These are phyloP conservation scores for Sarcophaga bullata DNA, from an alignment of 1,140 invertebrate genomes.

Conservation along the genomic window DNA sequence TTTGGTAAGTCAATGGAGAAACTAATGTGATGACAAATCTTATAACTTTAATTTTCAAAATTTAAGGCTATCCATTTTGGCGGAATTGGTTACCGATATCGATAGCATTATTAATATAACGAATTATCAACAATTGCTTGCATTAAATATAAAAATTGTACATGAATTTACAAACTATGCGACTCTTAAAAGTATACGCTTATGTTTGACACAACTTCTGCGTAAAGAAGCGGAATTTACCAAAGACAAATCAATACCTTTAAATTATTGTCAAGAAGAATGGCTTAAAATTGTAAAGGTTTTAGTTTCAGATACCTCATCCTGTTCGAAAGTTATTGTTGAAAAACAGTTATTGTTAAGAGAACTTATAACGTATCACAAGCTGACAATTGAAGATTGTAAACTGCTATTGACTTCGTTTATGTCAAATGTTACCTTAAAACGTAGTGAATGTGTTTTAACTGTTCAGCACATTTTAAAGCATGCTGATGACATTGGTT, in stretches of 20 bases:
- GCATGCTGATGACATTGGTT: constrained; percentile 49
- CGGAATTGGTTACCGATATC: constrained; percentile 51
- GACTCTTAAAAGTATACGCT: constrained; percentile 51
- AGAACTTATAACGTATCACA: constrained; percentile 50
- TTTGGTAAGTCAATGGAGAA: constrained; percentile 49
- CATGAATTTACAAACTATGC: constrained; percentile 50
- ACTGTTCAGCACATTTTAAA: constrained; percentile 56
- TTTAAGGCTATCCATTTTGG: constrained; percentile 54
- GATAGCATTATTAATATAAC: constrained; percentile 47
- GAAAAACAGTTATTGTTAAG: constrained; percentile 55
- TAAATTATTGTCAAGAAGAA: constrained; percentile 41
- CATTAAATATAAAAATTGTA: constrained; percentile 47
- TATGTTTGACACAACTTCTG: constrained; percentile 49
- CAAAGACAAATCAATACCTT: constrained; percentile 32
- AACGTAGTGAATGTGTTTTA: constrained; percentile 55
- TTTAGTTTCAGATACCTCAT: constrained; percentile 51
- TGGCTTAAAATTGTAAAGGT: constrained; percentile 52
- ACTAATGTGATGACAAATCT: constrained; percentile 1
- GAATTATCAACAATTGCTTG: constrained; percentile 51
- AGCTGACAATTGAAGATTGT: constrained; percentile 47
- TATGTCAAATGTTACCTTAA: constrained; percentile 51
- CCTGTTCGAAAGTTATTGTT: constrained; percentile 49
- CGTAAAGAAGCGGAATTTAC: constrained; percentile 46
- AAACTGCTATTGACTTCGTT: constrained; percentile 52
- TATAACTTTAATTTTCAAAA: not conserved